Evolutionary conservation across 2,797 vertebrate genomes (phyloP).

Genomic region (Melanogrammus aeglefinus): DNA sequence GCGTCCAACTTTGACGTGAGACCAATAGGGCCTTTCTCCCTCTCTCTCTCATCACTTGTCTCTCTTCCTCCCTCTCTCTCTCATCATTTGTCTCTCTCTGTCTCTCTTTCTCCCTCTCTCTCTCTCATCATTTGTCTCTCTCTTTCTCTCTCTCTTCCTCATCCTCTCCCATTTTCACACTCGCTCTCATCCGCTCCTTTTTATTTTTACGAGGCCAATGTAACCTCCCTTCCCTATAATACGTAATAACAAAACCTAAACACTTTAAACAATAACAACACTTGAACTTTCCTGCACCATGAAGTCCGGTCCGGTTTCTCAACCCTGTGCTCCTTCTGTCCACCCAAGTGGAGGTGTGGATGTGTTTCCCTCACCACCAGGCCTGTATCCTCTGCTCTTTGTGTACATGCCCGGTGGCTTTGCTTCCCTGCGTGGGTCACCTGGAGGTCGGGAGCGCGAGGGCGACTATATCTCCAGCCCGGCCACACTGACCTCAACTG

Average conservation of each 20-base stretch:
- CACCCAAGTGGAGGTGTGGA: too few relatives aligned
- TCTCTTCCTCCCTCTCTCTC: neutral
- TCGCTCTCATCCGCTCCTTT: neutral
- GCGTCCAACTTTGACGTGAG: neutral
- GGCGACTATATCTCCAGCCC: too few relatives aligned
- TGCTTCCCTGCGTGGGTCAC: neutral
- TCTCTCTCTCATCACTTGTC: neutral
- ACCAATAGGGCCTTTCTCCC: neutral
- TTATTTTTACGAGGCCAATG: neutral
- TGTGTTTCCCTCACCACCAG: too few relatives aligned
- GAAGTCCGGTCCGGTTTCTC: neutral
- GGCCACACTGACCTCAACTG: too few relatives aligned
- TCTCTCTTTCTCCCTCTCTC: slow-evolving; percentile 2
- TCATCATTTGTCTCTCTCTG: neutral
- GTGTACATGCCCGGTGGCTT: neutral
- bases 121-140: neutral
- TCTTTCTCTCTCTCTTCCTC: neutral
- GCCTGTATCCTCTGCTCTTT: neutral
- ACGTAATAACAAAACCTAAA: neutral
- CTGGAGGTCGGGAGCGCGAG: too few relatives aligned
- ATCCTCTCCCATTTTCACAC: neutral
- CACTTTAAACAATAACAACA: neutral
- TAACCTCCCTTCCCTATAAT: neutral
- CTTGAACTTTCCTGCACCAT: neutral
- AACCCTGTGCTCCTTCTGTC: too few relatives aligned